Evolutionary conservation across 1,140 invertebrate genomes (phyloP), one percentile per base, ranked within the genome.

Genomic region (Gryllus bimaculatus): DNA sequence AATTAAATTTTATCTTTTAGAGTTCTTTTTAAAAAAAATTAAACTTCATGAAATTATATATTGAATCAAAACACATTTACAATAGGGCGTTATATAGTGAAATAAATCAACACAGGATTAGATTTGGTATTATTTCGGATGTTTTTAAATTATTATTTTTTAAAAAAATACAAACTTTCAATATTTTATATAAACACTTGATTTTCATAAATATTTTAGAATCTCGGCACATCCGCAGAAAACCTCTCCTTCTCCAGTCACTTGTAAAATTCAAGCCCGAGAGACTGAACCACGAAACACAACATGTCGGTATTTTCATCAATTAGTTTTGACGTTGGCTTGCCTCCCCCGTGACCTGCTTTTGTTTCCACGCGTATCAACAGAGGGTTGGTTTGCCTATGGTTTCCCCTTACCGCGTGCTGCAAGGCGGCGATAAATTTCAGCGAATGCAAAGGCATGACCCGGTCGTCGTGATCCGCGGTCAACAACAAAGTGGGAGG

Each of bases 391-490:
- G 85, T 90, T 84, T 92, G 90, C 80, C 89, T 87, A 4, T 90
- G 83, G 20, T 89, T 84, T 74, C 86, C 85, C 74, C 91, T 90
- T 74, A 96, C 85, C 47, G 87, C 88, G 83, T 96, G 87, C 84
- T 99, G 98, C 75, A 99, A 86, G 82, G 95, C 90, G 0, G 98
- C 96, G 78, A 97, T 94, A 83, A 95, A 96, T 88, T 99, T 99
- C 8, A 98, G 89, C 78, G 96, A 97, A 87, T 99, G 98, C 79
- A 97, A 89, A 48, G 97, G 97, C 78, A 98, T 96, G 78, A 99
- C 97, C 81, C 98, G 91, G 88, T 99, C 98, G 88, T 99, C 98
- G 86, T 99, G 98, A 89, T 99, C 97, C 20, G 95, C 98, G 26
- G 98, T 99, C 79, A 97, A 85, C 49, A 99, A 88, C 39, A 99